phyloP scores from a whole-genome alignment of 2,888 invertebrate genomes.

The Agrilus mali region DNA sequence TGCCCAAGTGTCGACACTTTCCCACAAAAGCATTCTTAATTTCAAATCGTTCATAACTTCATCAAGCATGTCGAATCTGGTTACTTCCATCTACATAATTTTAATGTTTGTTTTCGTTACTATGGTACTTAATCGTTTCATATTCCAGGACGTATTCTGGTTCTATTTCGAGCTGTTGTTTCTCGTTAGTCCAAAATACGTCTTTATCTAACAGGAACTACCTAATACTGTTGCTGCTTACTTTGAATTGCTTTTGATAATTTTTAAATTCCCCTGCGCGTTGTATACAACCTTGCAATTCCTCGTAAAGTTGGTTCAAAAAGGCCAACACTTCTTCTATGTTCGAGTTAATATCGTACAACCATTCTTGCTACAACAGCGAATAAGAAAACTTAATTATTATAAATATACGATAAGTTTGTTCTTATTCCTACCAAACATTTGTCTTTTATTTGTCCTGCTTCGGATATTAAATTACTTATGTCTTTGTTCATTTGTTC shows the following conservation, averaged over 20 bases:
- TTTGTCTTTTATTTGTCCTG: constrained; percentile 60
- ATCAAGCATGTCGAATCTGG: constrained; percentile 68
- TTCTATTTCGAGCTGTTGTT: no score
- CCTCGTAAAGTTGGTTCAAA: constrained; percentile 49
- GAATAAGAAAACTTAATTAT: not conserved
- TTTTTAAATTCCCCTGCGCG: constrained; percentile 61
- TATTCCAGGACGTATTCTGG: no score
- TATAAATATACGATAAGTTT: not conserved
- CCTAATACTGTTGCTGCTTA: no score
- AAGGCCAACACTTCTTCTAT: constrained; percentile 49
- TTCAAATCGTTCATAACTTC: constrained; percentile 69
- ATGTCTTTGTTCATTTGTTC: constrained; percentile 69
- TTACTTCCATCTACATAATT: constrained; percentile 69
- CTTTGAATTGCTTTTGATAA: constrained; percentile 78
- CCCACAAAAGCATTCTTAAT: constrained; percentile 69
- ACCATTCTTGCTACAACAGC: constrained; percentile 53
- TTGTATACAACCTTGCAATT: constrained; percentile 50
- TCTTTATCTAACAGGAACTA: no score
- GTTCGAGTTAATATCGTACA: constrained; percentile 61
- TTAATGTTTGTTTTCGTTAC: constrained; percentile 5
- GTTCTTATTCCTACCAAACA: constrained; percentile 41
- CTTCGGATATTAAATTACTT: constrained; percentile 54
- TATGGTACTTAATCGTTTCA: constrained; percentile 3
- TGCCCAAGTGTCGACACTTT: constrained; percentile 64
- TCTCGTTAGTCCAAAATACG: no score